Percentiles rank a stretch among this genome's conserved stretches.
Evolutionary conservation across 2,113 vertebrate genomes (phyloP).

Genomic region (Hyla sarda): DNA sequence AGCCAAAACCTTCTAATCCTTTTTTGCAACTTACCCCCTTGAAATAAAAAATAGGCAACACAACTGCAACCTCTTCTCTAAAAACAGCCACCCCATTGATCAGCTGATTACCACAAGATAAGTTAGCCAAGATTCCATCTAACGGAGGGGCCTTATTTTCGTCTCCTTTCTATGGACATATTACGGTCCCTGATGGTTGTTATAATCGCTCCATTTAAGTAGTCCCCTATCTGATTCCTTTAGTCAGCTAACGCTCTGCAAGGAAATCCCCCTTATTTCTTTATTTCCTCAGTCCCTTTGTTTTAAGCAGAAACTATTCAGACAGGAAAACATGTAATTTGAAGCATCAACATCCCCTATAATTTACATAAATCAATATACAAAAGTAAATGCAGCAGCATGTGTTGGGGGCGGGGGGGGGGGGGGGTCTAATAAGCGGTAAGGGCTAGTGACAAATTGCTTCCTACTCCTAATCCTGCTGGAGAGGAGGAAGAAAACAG

Average conservation of each 20-base stretch:
- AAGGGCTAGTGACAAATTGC: conserved; percentile 48
- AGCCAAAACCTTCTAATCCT: too few relatives aligned
- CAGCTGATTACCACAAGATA: too few relatives aligned
- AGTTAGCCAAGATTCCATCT: too few relatives aligned
- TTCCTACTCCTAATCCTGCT: conserved; percentile 45
- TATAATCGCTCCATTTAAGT: not conserved
- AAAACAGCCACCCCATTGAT: too few relatives aligned
- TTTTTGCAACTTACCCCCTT: too few relatives aligned
- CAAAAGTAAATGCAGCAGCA: conserved; percentile 49
- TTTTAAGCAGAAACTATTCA: not conserved
- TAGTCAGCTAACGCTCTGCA: not conserved
- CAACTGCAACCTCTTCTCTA: too few relatives aligned
- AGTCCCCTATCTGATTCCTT: not conserved
- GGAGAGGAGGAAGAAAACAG: conserved; percentile 25
- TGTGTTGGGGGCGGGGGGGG: not conserved
- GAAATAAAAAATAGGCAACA: too few relatives aligned
- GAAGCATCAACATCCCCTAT: conserved; percentile 35
- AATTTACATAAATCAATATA: conserved; percentile 58
- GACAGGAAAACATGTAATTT: conserved; percentile 53
- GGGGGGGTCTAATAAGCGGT: conserved; percentile 19
- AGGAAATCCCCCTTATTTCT: not conserved
- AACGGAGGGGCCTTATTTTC: too few relatives aligned
- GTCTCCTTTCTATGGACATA: not conserved
- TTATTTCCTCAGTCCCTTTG: not conserved
- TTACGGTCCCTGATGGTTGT: not conserved